Base-by-base conservation (phyloP, 2,113 vertebrate species). In the Hylia prasina region DNA sequence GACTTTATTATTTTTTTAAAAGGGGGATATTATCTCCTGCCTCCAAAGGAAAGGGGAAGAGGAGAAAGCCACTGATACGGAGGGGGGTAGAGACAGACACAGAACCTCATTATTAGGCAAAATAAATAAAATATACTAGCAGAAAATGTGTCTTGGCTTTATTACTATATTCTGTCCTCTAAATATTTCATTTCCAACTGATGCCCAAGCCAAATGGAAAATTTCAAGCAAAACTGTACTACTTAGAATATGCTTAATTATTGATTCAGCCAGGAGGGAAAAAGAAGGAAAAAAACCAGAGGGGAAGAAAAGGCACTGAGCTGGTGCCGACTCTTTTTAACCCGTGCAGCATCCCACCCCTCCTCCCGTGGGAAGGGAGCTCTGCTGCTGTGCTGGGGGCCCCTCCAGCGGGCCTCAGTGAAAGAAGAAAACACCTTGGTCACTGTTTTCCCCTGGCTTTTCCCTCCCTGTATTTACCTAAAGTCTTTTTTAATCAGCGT, bases 131-230 rank as follows among this genome's bases (percentile, higher is more conserved):
- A 98, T 97, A 97, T 97, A 97, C 93, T 94, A 97, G 96, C 95
- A 93, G 97, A 98, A 95, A 97, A 97, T 91, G 97, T 96, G 97
- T 96, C 97, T 97, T 97, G 97, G 96, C 97, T 98, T 97, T 97
- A 97, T 98, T 97, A 96, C 98, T 97, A 77, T 97, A 96, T 98
- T 97, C 98, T 98, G 97, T 98, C 97, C 97, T 97, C 98, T 98
- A 97, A 98, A 98, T 98, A 98, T 98, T 98, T 98, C 97, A 98
- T 98, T 97, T 91, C 97, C 97, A 94, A 95, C 97, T 96, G 98
- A 98, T 97, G 97, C 95, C 96, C 95, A 96, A 97, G 97, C 98
- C 98, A 98, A 98, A 98, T 97, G 98, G 97, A 98, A 97, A 97
- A 97, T 93, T 96, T 97, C 84, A 85, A 98, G 98, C 98, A 98